Base-by-base conservation (phyloP, 2,888 invertebrate species). In the Charanyca ferruginea region DNA sequence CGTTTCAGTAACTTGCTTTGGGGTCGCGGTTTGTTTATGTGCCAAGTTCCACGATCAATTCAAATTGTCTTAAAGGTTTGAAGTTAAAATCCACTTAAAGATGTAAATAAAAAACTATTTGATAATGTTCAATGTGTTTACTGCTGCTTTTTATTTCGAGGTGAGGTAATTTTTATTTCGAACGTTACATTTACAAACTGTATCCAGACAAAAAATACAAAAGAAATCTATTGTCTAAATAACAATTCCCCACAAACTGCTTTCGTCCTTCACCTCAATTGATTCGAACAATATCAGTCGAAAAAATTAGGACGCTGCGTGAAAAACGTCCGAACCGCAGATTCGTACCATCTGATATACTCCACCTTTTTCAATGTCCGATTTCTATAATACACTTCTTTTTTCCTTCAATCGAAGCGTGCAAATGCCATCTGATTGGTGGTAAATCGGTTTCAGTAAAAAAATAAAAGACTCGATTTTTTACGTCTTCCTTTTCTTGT, bases 291-390 rank as follows among this genome's bases (percentile, higher is more conserved):
- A 65, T 64, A 49, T 64, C n/a, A 49, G 42, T 70, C 22, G 41
- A 65, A 60, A 77, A 72, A 61, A 72, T 54, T 71, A 44, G 58
- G 41, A 51, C 54, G 18, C 25, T 9, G 22, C 23, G 47, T 44
- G 35, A 68, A 67, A 68, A 68, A 61, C 35, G 51, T 61, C 54
- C 45, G 13, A 35, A 61, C 54, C 41, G 42, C 35, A 55, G 63
- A 72, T 76, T 76, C 57, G 65, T 68, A 66, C 62, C 45, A 63
- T 53, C 48, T 42, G 64, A 76, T 68, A 73, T 73, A 61, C 60
- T 45, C 38, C 48, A 60, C 85, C 86, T 86, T 85, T 87, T 85
- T 86, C 85, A 85, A 83, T 78, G 86, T 87, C 85, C 83, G 79
- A 83, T 85, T 85, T 77, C 77, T 78, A 77, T 80, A 85, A 87